phyloP scores from a whole-genome alignment of 2,797 vertebrate genomes.

The Anguilla obscura region DNA sequence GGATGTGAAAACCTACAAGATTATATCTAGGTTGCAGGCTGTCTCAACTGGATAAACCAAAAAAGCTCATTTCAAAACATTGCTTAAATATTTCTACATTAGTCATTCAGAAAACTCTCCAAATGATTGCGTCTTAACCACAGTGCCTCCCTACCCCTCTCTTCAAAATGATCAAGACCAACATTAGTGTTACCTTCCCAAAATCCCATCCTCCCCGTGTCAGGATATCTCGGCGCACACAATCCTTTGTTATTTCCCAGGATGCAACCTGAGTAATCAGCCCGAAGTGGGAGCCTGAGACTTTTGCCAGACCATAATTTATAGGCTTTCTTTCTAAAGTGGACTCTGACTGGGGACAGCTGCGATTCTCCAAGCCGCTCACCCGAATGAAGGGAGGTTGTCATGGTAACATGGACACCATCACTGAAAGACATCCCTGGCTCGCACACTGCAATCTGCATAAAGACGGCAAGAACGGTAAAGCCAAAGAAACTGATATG shows the following conservation, averaged over 20 bases:
- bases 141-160: not conserved
- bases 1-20: too few species aligned
- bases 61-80: not conserved
- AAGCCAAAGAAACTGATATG: not conserved
- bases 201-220: not conserved
- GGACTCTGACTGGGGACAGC: constrained; percentile 5
- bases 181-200: not conserved
- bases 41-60: not conserved
- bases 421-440: not conserved
- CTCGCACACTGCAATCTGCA: not conserved
- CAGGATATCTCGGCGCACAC: not conserved
- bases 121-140: not conserved
- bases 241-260: not conserved
- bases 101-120: too few species aligned
- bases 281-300: not conserved
- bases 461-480: not conserved
- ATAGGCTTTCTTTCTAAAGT: not conserved
- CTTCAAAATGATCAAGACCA: not conserved
- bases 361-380: not conserved
- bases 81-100: too few species aligned
- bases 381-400: not conserved
- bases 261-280: not conserved
- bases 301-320: not conserved
- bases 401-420: not conserved
- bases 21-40: not conserved